These are phyloP conservation scores for Ichneumoninae sp. DNA, from an alignment of 2,888 invertebrate genomes.

Conservation along the genomic window DNA sequence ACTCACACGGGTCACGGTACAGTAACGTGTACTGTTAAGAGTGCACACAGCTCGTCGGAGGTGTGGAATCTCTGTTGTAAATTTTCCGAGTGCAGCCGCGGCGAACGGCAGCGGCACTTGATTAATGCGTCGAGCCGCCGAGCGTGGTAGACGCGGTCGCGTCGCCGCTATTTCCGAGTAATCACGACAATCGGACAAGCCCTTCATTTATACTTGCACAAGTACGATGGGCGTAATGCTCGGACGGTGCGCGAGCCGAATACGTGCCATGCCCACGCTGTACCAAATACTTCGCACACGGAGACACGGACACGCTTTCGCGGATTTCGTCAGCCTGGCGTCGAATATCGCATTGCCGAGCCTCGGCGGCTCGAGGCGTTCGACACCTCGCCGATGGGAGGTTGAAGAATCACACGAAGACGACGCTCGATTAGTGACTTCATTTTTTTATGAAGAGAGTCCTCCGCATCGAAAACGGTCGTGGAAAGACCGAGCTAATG, in stretches of 20 bases:
- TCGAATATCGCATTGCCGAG: slow-evolving; percentile 13
- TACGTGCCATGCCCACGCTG: slow-evolving; percentile 23
- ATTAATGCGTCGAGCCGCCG: slow-evolving; percentile 58
- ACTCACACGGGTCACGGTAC: slow-evolving; percentile 76
- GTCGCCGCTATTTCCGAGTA: slow-evolving; percentile 57
- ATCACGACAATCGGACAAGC: slow-evolving; percentile 61
- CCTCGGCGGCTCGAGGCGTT: not conserved
- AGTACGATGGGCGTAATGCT: slow-evolving; percentile 60
- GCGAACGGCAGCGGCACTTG: slow-evolving; percentile 43
- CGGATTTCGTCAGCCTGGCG: not conserved
- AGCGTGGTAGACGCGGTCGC: slow-evolving; percentile 46
- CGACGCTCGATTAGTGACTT: slow-evolving; percentile 16
- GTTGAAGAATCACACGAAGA: not conserved
- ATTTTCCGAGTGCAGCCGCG: slow-evolving; percentile 48
- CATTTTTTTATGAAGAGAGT: slow-evolving; percentile 32
- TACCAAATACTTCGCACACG: slow-evolving; percentile 24
- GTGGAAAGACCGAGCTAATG: slow-evolving; percentile 5
- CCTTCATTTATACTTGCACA: slow-evolving; percentile 54
- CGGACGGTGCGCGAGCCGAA: slow-evolving; percentile 23
- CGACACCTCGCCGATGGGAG: not conserved
- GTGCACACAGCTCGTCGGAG: slow-evolving; percentile 45
- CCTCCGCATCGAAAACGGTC: slow-evolving; percentile 31
- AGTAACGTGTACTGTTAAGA: slow-evolving; percentile 81
- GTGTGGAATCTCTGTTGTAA: slow-evolving; percentile 60
- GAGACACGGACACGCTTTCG: slow-evolving; percentile 13